Conservation (phyloP, 2,113 vertebrate species). For the Corydoras maculifer region DNA sequence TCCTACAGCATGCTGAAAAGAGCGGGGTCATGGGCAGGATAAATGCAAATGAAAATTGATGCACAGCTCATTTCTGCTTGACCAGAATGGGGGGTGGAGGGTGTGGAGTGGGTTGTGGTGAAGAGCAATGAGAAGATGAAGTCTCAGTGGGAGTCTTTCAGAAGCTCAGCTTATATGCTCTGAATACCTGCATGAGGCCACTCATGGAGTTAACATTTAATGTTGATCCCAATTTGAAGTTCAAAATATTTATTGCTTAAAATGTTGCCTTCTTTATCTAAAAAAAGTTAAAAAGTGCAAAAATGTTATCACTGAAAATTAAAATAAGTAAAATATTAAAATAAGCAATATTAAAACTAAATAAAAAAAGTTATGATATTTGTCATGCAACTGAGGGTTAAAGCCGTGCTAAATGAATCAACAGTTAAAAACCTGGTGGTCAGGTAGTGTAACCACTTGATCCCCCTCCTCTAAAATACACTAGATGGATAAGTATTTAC, state of each 20-base stretch:
- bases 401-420: no score
- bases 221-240: not conserved
- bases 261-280: not conserved
- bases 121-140: slow-evolving; percentile 40
- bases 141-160: slow-evolving; percentile 48
- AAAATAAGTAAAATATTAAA: no score
- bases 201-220: slow-evolving; percentile 1
- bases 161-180: slow-evolving; percentile 4
- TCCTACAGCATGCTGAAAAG: slow-evolving; percentile 59
- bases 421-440: no score
- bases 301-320: no score
- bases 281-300: not conserved
- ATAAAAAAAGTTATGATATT: no score
- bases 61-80: slow-evolving; percentile 67
- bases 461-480: no score
- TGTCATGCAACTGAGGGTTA: no score
- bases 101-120: slow-evolving; percentile 33
- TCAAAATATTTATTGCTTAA: not conserved
- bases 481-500: no score
- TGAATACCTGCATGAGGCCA: slow-evolving; percentile 1
- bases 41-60: slow-evolving; percentile 79
- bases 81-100: slow-evolving; percentile 56
- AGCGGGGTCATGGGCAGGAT: slow-evolving; percentile 68
- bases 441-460: no score
- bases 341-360: no score